These are phyloP conservation scores for Eupeodes luniger DNA, from an alignment of 2,888 invertebrate genomes.

Conservation along the genomic window DNA sequence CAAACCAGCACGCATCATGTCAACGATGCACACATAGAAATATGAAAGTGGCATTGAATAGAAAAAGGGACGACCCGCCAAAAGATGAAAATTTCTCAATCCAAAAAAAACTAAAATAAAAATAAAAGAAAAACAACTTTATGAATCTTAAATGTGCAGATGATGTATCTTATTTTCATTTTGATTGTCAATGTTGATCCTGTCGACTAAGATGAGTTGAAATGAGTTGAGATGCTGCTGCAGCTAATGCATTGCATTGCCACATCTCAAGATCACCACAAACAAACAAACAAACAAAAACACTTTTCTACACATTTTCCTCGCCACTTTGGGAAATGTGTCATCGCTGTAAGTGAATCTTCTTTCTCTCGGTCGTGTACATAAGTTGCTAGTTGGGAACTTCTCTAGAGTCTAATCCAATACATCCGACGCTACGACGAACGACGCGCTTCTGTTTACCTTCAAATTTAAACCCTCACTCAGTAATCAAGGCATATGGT, in stretches of 20 bases:
- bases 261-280: constrained; percentile 52
- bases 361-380: neutral
- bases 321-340: constrained; percentile 55
- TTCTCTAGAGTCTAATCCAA: neutral
- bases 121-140: constrained; percentile 24
- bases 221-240: neutral
- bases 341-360: constrained; percentile 66
- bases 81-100: constrained; percentile 20
- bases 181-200: constrained; percentile 60
- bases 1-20: neutral
- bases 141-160: constrained; percentile 25
- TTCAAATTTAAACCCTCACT: constrained; percentile 44
- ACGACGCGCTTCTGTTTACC: constrained; percentile 57
- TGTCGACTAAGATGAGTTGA: neutral
- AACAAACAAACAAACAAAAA: constrained; percentile 25
- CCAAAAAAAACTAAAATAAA: neutral
- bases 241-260: constrained; percentile 38
- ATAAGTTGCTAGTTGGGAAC: constrained; percentile 1
- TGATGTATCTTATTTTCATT: constrained; percentile 54
- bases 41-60: constrained; percentile 29
- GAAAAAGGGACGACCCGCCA: constrained; percentile 45
- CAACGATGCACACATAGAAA: neutral
- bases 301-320: constrained; percentile 41
- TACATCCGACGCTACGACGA: too few species aligned
- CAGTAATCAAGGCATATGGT: constrained; percentile 55